phyloP scores from a whole-genome alignment of 2,113 vertebrate species.

The Pterocles gutturalis region DNA sequence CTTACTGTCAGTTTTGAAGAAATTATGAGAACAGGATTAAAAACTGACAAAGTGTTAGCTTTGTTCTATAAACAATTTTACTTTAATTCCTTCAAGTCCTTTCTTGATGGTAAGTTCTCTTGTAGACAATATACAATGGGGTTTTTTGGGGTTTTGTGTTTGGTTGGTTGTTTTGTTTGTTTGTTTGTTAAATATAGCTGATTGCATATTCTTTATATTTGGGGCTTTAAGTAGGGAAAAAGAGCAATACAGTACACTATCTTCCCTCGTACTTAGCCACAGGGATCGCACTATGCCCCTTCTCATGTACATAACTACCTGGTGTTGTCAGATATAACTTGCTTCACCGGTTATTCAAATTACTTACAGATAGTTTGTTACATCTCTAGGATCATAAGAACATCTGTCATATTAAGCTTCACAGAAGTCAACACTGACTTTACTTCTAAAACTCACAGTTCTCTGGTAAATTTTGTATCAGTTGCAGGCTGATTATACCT shows the following conservation, averaged over 20 bases:
- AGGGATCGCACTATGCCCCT: background rate
- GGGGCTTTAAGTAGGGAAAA: background rate
- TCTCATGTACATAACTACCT: background rate
- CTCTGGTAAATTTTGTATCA: background rate
- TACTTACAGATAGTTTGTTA: slow-evolving; percentile 53
- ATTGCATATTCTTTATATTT: background rate
- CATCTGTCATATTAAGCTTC: slow-evolving; percentile 48
- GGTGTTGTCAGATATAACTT: slow-evolving; percentile 42
- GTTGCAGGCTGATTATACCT: background rate
- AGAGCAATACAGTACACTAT: background rate
- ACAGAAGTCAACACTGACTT: background rate
- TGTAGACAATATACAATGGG: background rate
- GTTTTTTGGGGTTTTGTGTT: background rate
- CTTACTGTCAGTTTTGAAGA: background rate
- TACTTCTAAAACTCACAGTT: background rate
- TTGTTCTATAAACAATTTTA: background rate
- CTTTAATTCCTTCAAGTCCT: background rate
- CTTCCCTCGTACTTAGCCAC: background rate
- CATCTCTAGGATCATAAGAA: slow-evolving; percentile 38
- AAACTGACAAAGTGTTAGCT: background rate
- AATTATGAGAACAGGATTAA: background rate
- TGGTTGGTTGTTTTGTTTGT: background rate
- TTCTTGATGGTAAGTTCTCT: background rate
- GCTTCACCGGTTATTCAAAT: slow-evolving; percentile 64
- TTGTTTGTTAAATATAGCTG: background rate